Base-by-base conservation (phyloP, 2,113 vertebrate species). In the Oryzias celebensis region DNA sequence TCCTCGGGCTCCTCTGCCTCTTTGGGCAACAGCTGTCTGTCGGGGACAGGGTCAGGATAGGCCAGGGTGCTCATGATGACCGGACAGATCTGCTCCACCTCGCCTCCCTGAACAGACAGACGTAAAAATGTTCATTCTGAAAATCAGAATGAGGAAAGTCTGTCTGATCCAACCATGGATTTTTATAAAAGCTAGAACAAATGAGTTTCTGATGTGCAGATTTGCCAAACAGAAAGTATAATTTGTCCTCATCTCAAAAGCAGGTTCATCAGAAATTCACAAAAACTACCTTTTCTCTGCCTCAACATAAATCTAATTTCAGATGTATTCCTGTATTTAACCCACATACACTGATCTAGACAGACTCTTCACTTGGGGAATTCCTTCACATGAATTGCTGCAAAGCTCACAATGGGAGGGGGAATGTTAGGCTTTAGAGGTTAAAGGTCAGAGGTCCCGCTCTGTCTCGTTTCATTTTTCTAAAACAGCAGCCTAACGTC, bases 61-160 rank as follows among this genome's bases (percentile, higher is more conserved):
- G 88, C 53, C 46, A 86, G 85, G 4, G 94, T 93, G 26, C 91
- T 93, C 92, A 95, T 95, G 90, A 92, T 50, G 85, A 86, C 93
- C 58, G 87, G 76, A 23, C 86, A 75, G 52, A 81, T 86, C 71
- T 77, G 86, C 72, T 90, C 78, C 47, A 91, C 90, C 42, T 93
- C 92, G 22, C 79, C 71, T 14, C 81, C 85, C 95, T 98, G 89
- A 7, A 59, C 2, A 69, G 45, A 46, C 2, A 6, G 7, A 28
- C 26, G 26, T 28, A 6, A 28, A 28, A 28, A 28, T 28, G 4
- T 28, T 36, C 36, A 36, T 36, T 36, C 36, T 12, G 12, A 10
- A 36, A 13, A 10, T 36, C 36, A 10, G 8, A 3, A 36, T 12
- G 36, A 36, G 8, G 26, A 28, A 28, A 28, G 20, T 20, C 20